Conservation (phyloP, 1,140 invertebrate genomes). For the Drosophila jambulina region DNA sequence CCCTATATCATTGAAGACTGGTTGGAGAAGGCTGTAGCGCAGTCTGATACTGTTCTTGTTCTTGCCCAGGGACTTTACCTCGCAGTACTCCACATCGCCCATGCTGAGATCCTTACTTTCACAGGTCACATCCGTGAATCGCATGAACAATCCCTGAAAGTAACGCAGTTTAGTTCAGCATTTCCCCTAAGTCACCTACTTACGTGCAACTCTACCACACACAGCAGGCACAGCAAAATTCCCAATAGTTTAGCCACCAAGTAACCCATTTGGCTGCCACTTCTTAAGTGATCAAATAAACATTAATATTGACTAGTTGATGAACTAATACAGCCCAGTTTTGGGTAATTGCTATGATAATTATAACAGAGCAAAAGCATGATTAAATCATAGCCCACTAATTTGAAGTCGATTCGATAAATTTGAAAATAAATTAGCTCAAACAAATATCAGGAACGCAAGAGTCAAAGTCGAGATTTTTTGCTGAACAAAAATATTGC, state of each 20-base stretch:
- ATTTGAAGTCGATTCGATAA: not conserved
- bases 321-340: not conserved
- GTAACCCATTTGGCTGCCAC: conserved; percentile 5
- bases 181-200: not conserved
- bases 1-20: conserved; percentile 6
- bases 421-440: not conserved
- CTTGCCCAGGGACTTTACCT: conserved; percentile 1
- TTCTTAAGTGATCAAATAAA: not conserved
- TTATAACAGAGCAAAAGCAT: not conserved
- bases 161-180: not conserved
- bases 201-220: conserved; percentile 8
- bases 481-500: not conserved
- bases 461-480: not conserved
- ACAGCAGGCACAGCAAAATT: not conserved
- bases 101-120: conserved; percentile 29
- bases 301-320: not conserved
- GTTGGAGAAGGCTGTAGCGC: conserved; percentile 13
- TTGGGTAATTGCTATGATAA: not conserved
- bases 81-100: conserved; percentile 35
- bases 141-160: conserved; percentile 11
- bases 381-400: not conserved
- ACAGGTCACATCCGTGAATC: conserved; percentile 43
- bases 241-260: not conserved
- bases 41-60: conserved; percentile 23
- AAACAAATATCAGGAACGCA: not conserved